Conservation (phyloP, 1,140 invertebrate species). For the Brevipalpus yothersi region DNA sequence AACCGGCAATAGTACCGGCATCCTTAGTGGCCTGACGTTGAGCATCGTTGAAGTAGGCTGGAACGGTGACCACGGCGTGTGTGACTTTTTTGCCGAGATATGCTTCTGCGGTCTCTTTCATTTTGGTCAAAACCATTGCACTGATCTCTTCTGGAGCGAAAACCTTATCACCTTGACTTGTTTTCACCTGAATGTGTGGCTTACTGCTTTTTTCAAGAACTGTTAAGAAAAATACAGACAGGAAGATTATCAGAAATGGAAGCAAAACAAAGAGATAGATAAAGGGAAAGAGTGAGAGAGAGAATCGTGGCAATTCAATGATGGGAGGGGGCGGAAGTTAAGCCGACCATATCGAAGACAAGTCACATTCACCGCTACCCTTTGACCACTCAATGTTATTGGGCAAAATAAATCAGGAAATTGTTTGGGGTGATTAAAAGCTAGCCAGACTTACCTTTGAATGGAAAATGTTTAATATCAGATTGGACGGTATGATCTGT, state of each 20-base stretch:
- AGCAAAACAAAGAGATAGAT: too few species aligned
- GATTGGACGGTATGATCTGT: conserved; percentile 62
- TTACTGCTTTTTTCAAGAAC: conserved; percentile 58
- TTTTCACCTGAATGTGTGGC: conserved; percentile 39
- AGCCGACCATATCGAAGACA: too few species aligned
- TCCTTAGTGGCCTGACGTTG: conserved; percentile 89
- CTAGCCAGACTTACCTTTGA: conserved; percentile 24
- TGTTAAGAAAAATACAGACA: not conserved
- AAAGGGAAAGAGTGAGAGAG: too few species aligned
- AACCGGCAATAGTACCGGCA: conserved; percentile 46
- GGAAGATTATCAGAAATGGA: not conserved
- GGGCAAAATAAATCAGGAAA: too few species aligned
- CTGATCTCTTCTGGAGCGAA: conserved; percentile 95
- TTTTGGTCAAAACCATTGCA: conserved; percentile 88
- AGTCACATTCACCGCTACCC: too few species aligned
- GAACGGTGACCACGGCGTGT: conserved; percentile 89
- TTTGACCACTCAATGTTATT: too few species aligned
- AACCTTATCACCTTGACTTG: conserved; percentile 46
- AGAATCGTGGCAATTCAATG: too few species aligned
- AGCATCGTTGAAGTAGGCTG: conserved; percentile 95
- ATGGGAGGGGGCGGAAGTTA: too few species aligned
- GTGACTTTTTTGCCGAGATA: conserved; percentile 84
- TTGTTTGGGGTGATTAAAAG: not conserved
- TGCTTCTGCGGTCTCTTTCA: conserved; percentile 94
- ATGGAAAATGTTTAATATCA: conserved; percentile 84